A percentile compares a stretch with the other conserved stretches of the same genome.
phyloP scores from a whole-genome alignment of 2,113 vertebrate genomes.

The Falcunculus frontatus region DNA sequence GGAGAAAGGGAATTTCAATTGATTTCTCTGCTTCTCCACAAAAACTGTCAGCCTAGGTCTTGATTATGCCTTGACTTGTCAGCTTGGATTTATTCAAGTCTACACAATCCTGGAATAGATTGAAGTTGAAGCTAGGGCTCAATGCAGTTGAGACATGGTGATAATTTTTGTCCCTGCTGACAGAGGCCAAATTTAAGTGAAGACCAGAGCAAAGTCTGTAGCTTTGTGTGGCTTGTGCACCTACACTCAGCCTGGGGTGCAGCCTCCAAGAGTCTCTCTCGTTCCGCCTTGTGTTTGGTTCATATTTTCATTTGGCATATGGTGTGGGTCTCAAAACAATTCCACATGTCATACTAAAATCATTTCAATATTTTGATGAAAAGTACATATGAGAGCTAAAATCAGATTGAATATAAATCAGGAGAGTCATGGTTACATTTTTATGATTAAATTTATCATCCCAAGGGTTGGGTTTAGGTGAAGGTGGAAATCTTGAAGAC shows the following conservation, averaged over 20 bases:
- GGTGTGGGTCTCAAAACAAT: conserved; percentile 41
- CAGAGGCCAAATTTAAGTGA: background rate
- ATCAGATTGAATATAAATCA: conserved; percentile 40
- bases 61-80: background rate
- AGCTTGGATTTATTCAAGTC: background rate
- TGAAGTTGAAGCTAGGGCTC: background rate
- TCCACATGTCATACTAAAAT: conserved; percentile 41
- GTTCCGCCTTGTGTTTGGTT: conserved; percentile 31
- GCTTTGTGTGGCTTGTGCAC: background rate
- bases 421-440: conserved; percentile 23
- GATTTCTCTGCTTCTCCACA: background rate
- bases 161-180: background rate
- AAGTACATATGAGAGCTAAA: conserved; percentile 32
- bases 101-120: background rate
- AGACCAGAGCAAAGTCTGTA: background rate
- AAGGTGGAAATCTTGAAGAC: background rate
- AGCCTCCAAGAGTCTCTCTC: background rate
- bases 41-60: background rate
- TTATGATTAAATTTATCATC: conserved; percentile 50
- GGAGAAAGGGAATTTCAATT: background rate
- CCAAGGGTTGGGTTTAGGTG: conserved; percentile 21
- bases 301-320: conserved; percentile 42
- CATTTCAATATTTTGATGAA: conserved; percentile 35
- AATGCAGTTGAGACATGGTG: background rate
- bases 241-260: background rate